Evolutionary conservation across 2,113 vertebrate genomes (phyloP), one percentile per base, ranked within the genome.

Genomic region (Rhizomys pruinosus): DNA sequence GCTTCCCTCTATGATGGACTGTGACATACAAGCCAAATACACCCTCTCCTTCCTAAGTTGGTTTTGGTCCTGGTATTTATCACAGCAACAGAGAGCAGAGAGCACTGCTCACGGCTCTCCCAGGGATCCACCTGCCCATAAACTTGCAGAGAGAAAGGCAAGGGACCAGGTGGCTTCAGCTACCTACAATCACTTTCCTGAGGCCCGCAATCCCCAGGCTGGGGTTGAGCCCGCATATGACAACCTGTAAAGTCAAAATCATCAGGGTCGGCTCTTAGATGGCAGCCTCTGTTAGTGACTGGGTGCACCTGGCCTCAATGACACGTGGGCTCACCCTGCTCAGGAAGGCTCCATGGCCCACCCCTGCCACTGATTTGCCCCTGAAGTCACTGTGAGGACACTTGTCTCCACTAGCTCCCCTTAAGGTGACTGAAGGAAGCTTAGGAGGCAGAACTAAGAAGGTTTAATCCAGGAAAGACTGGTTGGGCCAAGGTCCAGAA

Each of bases 381-480:
- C 4, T 0, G 5, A 61, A 55, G 66, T 13, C 25, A 16, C 22
- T 0, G 0, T 10, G 6, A 79, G 44, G 32, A 42, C 5, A 0
- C 64, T 4, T 29, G 37, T 3, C 22, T 71, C 20, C 7, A 2
- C 34, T 27, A 34, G 16, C 42, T 73, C 29, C 55, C 3, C 9
- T 13, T 5, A 15, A 29, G 29, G 25, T 39, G 4, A 27, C n/a
- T 32, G 2, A 23, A 66, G 32, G 1, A 19, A 5, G 1, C 34
- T 16, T 1, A 0, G 3, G 8, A 1, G 6, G 1, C 7, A 4
- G 1, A 34, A 19, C n/a, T 8, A 13, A 39, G 44, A 59, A 11
- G 3, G 10, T 34, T 63, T 11, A 17, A 1, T 0, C 22, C 7
- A 22, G 59, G 19, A 16, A 29, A 4, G 3, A 19, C 11, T 39